Evolutionary conservation across 2,113 vertebrate species (phyloP).

Genomic region (Leucopsar rothschildi): DNA sequence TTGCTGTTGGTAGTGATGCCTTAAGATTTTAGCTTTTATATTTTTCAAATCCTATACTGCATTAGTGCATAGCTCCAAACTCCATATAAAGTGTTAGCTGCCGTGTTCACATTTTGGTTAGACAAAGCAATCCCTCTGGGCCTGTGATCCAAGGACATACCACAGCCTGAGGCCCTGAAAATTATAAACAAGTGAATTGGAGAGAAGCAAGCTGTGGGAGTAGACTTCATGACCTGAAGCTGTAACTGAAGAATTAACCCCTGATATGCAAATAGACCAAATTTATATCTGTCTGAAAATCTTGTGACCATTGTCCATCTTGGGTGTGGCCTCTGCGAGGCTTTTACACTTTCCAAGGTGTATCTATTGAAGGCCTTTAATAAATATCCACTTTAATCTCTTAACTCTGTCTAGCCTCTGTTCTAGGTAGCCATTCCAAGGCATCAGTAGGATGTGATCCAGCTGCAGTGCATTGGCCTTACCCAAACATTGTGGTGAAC

Average conservation of each 20-base stretch:
- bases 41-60: neutral
- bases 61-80: neutral
- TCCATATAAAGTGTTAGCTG: neutral
- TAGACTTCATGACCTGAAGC: neutral
- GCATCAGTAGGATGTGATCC: neutral
- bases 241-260: neutral
- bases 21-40: neutral
- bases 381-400: neutral
- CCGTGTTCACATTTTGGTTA: neutral
- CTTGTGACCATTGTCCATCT: neutral
- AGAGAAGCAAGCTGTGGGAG: no score
- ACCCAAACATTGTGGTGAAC: fast-evolving
- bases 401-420: neutral
- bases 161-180: no score
- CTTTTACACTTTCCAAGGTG: neutral
- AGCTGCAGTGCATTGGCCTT: neutral
- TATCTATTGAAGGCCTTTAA: neutral
- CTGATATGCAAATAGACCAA: neutral
- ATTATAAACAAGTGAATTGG: neutral
- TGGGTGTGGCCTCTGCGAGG: fast-evolving
- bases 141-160: no score
- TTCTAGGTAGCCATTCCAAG: neutral
- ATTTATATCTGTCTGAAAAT: neutral
- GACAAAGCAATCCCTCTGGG: neutral
- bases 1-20: neutral